Percentiles rank a stretch among this genome's conserved stretches.
These are phyloP conservation scores for Procapra przewalskii DNA, from an alignment of 2,113 vertebrate species.

Conservation along the genomic window DNA sequence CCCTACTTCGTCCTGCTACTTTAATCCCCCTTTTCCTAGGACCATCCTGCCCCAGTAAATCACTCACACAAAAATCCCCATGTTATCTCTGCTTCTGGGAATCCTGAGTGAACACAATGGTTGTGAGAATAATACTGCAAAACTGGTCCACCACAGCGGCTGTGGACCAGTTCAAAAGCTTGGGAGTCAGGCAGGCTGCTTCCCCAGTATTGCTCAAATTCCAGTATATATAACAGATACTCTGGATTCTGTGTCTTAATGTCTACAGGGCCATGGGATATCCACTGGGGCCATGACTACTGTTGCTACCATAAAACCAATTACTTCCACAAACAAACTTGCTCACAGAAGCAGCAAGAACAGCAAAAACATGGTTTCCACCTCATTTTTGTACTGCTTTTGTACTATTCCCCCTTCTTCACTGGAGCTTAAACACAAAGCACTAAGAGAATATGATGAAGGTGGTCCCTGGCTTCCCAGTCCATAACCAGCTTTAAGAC, in stretches of 20 bases:
- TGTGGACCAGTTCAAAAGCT: background rate
- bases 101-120: background rate
- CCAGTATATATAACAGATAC: too few species aligned
- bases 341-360: background rate
- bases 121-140: background rate
- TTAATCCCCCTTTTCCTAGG: background rate
- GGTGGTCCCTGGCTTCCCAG: background rate
- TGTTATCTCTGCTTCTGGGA: background rate
- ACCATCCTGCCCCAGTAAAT: background rate
- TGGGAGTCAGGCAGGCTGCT: background rate
- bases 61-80: background rate
- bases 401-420: background rate
- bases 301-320: background rate
- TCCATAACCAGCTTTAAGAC: background rate
- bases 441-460: background rate
- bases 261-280: background rate
- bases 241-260: background rate
- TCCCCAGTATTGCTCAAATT: background rate
- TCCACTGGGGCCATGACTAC: too few species aligned
- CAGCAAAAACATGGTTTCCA: background rate
- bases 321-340: background rate
- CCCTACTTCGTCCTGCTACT: rapidly evolving
- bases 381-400: background rate
- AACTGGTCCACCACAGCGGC: background rate
- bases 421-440: background rate